A percentile compares a stretch with the other conserved stretches of the same genome.
phyloP scores from a whole-genome alignment of 2,113 vertebrate genomes.

The Hypomesus transpacificus region DNA sequence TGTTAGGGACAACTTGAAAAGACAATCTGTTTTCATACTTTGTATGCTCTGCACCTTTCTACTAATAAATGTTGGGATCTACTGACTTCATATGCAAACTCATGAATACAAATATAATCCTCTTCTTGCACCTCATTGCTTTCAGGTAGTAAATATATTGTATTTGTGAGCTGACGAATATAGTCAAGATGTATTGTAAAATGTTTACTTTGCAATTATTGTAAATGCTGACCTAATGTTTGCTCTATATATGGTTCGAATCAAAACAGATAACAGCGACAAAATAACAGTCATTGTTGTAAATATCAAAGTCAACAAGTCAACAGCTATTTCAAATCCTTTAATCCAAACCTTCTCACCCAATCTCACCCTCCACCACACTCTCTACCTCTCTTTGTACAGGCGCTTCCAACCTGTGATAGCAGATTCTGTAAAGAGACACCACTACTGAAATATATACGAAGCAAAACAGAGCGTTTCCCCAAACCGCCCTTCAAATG shows the following conservation, averaged over 20 bases:
- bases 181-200: conserved; percentile 45
- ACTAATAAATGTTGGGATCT: conserved; percentile 25
- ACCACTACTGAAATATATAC: conserved; percentile 6
- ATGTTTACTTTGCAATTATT: conserved; percentile 48
- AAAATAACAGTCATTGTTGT: background rate
- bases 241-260: conserved; percentile 59
- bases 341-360: conserved; percentile 12
- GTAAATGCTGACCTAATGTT: conserved; percentile 37
- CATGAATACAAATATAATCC: conserved; percentile 35
- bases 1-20: conserved; percentile 4
- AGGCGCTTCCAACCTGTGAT: conserved; percentile 58
- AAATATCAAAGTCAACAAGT: conserved; percentile 2
- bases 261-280: background rate
- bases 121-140: conserved; percentile 25
- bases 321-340: background rate
- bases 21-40: conserved; percentile 11
- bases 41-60: conserved; percentile 17
- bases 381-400: conserved; percentile 71
- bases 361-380: conserved; percentile 52
- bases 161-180: conserved; percentile 56
- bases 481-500: background rate
- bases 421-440: conserved; percentile 20
- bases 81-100: conserved; percentile 25
- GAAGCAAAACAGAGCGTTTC: background rate
- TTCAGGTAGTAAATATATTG: conserved; percentile 49